A percentile compares a stretch with the other conserved stretches of the same genome.
Conservation (phyloP, 2,113 vertebrate species). For the Microtus richardsoni region DNA sequence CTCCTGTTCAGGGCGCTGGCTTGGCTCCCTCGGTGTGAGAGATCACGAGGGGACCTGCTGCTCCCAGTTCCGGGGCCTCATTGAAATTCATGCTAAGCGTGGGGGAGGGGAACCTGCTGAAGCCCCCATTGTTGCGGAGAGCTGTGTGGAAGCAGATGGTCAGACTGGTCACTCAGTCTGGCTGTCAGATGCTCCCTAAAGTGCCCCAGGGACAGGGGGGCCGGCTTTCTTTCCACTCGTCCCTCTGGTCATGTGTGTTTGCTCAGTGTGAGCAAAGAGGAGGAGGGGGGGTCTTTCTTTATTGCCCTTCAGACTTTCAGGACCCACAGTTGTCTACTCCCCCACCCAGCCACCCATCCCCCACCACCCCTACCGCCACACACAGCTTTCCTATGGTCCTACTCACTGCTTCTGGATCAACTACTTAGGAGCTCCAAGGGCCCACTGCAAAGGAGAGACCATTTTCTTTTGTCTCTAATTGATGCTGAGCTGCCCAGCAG, state of each 20-base stretch:
- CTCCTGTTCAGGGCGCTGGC: conserved; percentile 1
- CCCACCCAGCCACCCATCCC: neutral
- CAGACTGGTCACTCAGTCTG: conserved; percentile 76
- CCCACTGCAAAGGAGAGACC: conserved; percentile 35
- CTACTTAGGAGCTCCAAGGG: conserved; percentile 30
- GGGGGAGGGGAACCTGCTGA: conserved; percentile 47
- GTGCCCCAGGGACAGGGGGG: neutral
- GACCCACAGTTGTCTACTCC: neutral
- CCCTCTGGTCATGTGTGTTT: neutral
- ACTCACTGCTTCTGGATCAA: conserved; percentile 48
- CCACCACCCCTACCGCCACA: neutral
- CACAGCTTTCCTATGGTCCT: neutral
- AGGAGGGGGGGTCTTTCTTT: neutral
- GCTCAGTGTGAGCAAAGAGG: neutral
- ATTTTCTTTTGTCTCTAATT: conserved; percentile 75
- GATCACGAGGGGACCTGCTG: neutral
- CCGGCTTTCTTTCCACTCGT: conserved; percentile 22
- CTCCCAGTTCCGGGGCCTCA: conserved; percentile 22
- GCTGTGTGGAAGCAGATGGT: conserved; percentile 76
- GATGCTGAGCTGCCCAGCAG: conserved; percentile 34
- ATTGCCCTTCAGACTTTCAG: neutral
- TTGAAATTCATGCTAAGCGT: conserved; percentile 61
- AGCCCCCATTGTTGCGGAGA: conserved; percentile 76
- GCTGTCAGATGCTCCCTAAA: conserved; percentile 67
- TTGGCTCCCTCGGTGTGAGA: conserved; percentile 4